Conservation (phyloP, 1,140 invertebrate genomes). For the Psix sp. region DNA sequence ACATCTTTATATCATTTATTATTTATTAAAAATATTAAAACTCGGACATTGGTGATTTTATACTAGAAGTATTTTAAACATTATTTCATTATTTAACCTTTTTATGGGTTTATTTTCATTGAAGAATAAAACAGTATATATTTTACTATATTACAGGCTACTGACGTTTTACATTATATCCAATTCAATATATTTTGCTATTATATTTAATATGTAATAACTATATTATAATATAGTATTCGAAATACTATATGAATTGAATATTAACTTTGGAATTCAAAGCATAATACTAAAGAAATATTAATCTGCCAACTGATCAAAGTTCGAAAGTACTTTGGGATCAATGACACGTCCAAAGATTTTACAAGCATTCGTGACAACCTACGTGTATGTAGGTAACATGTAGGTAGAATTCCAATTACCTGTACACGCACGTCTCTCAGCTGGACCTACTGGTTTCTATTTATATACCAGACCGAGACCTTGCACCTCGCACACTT, state of each 20-base stretch:
- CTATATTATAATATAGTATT: too few relatives aligned
- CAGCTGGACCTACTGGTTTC: constrained; percentile 74
- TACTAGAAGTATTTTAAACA: neutral
- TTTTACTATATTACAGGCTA: too few relatives aligned
- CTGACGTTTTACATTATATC: too few relatives aligned
- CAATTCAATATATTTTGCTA: too few relatives aligned
- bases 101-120: too few relatives aligned
- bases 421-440: constrained; percentile 65
- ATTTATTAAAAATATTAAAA: too few relatives aligned
- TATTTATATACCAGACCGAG: constrained; percentile 70
- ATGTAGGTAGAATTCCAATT: constrained; percentile 69
- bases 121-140: too few relatives aligned
- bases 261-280: constrained; percentile 12
- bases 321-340: constrained; percentile 65
- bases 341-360: constrained; percentile 70
- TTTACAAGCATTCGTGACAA: constrained; percentile 64
- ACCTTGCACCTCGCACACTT: constrained; percentile 63
- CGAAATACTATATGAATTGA: too few relatives aligned
- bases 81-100: constrained; percentile 2
- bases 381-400: constrained; percentile 62
- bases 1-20: constrained; percentile 24
- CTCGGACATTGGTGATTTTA: constrained; percentile 11
- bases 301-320: constrained; percentile 43
- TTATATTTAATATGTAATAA: too few relatives aligned
- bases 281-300: constrained; percentile 11